Conservation (phyloP, 1,140 invertebrate genomes). For the Ceratoteleas bidentatus region DNA sequence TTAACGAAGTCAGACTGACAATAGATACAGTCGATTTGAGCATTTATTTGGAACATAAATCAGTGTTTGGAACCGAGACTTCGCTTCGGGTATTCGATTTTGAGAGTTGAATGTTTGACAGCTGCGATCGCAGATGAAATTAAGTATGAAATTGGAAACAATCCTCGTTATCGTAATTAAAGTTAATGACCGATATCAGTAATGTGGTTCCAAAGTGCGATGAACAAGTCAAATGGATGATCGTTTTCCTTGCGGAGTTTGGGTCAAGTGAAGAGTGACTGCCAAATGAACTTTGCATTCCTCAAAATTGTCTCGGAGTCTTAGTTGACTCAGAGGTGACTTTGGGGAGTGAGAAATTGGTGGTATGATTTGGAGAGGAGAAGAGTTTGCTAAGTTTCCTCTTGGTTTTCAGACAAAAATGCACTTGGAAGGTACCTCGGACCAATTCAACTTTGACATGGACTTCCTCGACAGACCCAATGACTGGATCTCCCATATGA, state of each 20-base stretch:
- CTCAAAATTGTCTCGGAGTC: no score
- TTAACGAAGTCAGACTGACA: no score
- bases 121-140: not conserved
- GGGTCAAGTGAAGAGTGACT: not conserved
- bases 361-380: no score
- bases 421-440: slow-evolving; percentile 36
- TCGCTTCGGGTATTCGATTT: no score
- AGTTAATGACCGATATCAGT: slow-evolving; percentile 18
- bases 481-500: slow-evolving; percentile 52
- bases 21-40: no score
- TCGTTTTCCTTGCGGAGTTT: slow-evolving; percentile 2
- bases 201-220: slow-evolving; percentile 3
- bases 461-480: slow-evolving; percentile 20
- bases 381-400: no score
- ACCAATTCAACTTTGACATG: slow-evolving; percentile 31
- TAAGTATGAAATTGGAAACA: slow-evolving; percentile 18
- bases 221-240: not conserved
- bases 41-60: no score
- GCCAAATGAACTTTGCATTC: not conserved
- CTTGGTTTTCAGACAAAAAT: slow-evolving; percentile 27
- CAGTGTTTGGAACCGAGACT: no score
- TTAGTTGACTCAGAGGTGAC: no score
- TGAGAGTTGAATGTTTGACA: no score
- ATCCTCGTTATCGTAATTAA: slow-evolving; percentile 10
- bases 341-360: no score